Percentiles rank a stretch among this genome's conserved stretches.
These are phyloP conservation scores for Trichonephila clavata DNA, from an alignment of 1,140 invertebrate genomes.

Conservation along the genomic window DNA sequence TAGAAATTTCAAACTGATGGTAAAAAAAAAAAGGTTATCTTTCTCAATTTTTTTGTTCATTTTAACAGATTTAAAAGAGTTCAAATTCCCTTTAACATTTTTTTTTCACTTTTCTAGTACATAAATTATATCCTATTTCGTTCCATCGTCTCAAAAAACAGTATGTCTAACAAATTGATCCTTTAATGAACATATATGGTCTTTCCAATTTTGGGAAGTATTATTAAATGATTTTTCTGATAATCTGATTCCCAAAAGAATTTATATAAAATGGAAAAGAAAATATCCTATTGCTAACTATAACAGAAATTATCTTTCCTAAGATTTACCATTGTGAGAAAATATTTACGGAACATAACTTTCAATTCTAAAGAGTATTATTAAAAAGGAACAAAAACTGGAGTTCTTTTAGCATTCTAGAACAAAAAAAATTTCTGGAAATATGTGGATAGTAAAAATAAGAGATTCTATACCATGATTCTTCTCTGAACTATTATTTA, in stretches of 20 bases:
- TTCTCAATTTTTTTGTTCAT: too few species aligned
- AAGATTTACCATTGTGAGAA: background rate
- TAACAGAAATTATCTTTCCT: background rate
- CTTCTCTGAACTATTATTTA: slow-evolving; percentile 42
- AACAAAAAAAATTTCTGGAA: background rate
- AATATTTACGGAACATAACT: background rate
- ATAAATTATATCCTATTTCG: too few species aligned
- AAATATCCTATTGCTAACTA: background rate
- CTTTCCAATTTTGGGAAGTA: background rate
- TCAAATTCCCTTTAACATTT: too few species aligned
- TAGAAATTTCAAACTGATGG: too few species aligned
- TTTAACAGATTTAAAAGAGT: too few species aligned
- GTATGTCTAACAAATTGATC: background rate
- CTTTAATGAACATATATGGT: background rate
- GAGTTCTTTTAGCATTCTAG: background rate
- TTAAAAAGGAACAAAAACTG: background rate
- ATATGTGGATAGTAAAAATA: slow-evolving; percentile 11
- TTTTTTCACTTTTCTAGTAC: too few species aligned
- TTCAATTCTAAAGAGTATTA: too few species aligned
- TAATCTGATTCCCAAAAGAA: background rate
- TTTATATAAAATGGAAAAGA: background rate
- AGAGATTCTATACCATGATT: background rate
- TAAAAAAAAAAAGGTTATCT: too few species aligned
- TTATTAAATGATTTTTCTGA: background rate
- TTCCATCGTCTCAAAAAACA: background rate